Conservation (phyloP, 1,140 invertebrate species). For the Sinonovacula constricta region DNA sequence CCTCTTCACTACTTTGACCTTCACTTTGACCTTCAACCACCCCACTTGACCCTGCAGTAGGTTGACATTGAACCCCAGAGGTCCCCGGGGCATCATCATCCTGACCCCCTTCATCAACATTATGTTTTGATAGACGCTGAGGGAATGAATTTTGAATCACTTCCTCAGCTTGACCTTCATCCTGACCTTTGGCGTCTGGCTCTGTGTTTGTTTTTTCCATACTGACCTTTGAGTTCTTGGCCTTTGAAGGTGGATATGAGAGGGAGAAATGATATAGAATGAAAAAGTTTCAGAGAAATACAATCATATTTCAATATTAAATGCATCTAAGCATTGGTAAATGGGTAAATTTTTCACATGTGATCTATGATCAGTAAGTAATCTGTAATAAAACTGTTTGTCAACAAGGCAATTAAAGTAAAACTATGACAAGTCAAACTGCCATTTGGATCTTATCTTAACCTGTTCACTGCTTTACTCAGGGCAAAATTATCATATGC, state of each 20-base stretch:
- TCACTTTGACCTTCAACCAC: background rate
- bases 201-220: background rate
- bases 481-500: no score
- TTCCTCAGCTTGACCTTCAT: constrained; percentile 13
- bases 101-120: background rate
- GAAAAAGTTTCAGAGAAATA: background rate
- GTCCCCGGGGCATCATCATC: background rate
- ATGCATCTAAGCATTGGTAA: no score
- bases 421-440: no score
- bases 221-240: background rate
- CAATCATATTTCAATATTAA: no score
- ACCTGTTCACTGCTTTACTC: no score
- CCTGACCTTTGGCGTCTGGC: background rate
- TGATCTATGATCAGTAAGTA: no score
- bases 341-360: no score
- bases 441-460: no score
- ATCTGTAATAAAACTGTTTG: no score
- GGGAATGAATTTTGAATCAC: constrained; percentile 65
- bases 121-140: constrained; percentile 35
- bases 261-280: background rate
- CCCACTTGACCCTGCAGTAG: background rate
- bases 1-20: background rate
- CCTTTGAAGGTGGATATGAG: background rate
- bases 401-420: no score
- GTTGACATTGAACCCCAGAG: background rate